Evolutionary conservation across 2,888 invertebrate genomes (phyloP).

Genomic region (Andrena bucephala): DNA sequence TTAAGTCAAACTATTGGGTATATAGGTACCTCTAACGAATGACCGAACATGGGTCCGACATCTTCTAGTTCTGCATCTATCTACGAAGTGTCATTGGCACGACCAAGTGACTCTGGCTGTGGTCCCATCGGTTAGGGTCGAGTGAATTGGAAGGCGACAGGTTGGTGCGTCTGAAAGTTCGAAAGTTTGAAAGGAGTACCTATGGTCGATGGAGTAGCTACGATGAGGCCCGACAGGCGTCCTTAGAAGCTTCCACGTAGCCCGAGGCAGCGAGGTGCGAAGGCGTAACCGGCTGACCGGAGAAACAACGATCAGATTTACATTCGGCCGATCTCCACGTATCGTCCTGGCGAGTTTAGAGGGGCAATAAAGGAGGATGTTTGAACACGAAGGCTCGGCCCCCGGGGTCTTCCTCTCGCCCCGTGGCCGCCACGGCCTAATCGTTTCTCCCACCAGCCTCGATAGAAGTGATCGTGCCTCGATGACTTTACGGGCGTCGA

Average conservation of each 20-base stretch:
- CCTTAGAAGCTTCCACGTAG: neutral
- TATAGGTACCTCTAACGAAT: no score
- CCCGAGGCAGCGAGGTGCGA: conserved; percentile 3
- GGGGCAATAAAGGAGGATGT: conserved; percentile 60
- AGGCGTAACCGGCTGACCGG: conserved; percentile 19
- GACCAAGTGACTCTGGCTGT: no score
- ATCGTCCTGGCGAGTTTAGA: conserved; percentile 49
- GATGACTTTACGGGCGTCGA: conserved; percentile 83
- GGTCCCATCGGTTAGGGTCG: no score
- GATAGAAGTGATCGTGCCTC: conserved; percentile 79
- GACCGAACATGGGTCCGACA: no score
- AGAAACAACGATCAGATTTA: conserved; percentile 42
- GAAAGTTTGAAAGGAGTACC: neutral
- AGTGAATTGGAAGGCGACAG: no score
- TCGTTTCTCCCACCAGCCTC: conserved; percentile 70
- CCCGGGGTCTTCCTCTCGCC: conserved; percentile 44
- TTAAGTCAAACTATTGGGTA: no score
- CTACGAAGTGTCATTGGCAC: no score
- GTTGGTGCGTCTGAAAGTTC: no score
- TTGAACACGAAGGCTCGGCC: conserved; percentile 58
- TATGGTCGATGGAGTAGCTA: neutral
- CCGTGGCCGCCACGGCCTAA: conserved; percentile 64
- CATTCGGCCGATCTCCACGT: conserved; percentile 44
- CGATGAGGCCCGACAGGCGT: neutral
- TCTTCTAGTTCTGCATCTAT: no score